Base-by-base conservation (phyloP, 2,888 invertebrate genomes). In the Caenorhabditis sp. region DNA sequence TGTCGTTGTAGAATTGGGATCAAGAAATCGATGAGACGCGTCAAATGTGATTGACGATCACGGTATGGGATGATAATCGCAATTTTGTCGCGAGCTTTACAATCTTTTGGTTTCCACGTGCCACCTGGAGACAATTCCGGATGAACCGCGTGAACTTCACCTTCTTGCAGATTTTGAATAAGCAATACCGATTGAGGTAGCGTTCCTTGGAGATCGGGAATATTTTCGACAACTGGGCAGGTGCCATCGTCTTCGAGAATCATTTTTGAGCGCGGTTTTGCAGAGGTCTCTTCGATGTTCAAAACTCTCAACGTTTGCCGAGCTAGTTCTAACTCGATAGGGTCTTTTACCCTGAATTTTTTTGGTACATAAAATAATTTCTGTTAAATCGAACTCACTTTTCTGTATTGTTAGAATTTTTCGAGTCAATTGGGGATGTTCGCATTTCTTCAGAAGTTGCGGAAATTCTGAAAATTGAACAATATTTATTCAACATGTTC, bases 41-140 rank as follows among this genome's bases (percentile, higher is more conserved):
- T 81, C 59, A 88, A 73, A 76, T 87, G 88, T 62, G 83, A 79
- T 59, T 84, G 83, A 5, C 88, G 79, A 66, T 88, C 88, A n/a
- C 88, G 82, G 73, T 85, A 88, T 6, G 88, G 88, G 59, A 88
- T 86, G 51, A 88, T 84, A 4, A 88, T 78, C 12, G 88, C 88
- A 5, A 88, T 86, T 58, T 81, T 76, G 58, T 79, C 71, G 1
- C 72, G 65, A 53, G 77, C 78, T 72, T 81, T 66, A 67, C 87
- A 87, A 63, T 87, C 82, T n/a, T 63, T 26, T 1, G 87, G 87
- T n/a, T 79, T 75, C 87, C 87, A 87, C 1, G 72, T 64, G 5
- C 87, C 87, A 19, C 88, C 88, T 1, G 84, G 83, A 5, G 64
- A 61, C 6, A 87, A 14, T 27, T 84, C 83, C 4, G 84, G 79